Conservation (phyloP, 2,888 invertebrate species). For the Liodrosophila aerea region DNA sequence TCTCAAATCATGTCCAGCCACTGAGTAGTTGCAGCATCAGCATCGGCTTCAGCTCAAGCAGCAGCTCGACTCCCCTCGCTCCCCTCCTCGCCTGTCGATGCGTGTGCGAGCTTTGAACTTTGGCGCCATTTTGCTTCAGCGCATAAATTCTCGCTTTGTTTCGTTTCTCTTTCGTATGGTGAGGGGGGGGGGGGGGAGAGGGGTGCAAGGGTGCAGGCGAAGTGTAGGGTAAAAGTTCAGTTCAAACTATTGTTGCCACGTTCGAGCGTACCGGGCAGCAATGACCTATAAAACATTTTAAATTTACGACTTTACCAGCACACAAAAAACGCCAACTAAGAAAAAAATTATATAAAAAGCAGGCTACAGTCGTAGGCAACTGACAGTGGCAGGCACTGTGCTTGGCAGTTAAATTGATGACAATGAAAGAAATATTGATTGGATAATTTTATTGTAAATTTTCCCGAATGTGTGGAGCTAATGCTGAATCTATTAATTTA, state of each 20-base stretch:
- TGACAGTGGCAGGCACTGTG: no score
- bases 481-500: no score
- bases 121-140: constrained; percentile 75
- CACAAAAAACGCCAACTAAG: no score
- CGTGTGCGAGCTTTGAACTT: constrained; percentile 68
- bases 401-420: no score
- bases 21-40: constrained; percentile 61
- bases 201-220: constrained; percentile 24
- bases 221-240: constrained; percentile 19
- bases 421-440: no score
- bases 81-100: constrained; percentile 20
- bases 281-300: constrained; percentile 75
- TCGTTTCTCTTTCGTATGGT: constrained; percentile 6
- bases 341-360: no score
- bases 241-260: constrained; percentile 32
- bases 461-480: no score
- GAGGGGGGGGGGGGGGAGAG: background rate
- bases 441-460: no score
- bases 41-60: no score
- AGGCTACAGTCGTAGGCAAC: no score
- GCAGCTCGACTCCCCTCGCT: background rate
- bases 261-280: constrained; percentile 46
- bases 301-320: constrained; percentile 66
- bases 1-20: constrained; percentile 56
- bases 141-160: constrained; percentile 66